Percentiles rank a stretch among this genome's conserved stretches.
Evolutionary conservation across 2,113 vertebrate species (phyloP).

Genomic region (Gallinago media): DNA sequence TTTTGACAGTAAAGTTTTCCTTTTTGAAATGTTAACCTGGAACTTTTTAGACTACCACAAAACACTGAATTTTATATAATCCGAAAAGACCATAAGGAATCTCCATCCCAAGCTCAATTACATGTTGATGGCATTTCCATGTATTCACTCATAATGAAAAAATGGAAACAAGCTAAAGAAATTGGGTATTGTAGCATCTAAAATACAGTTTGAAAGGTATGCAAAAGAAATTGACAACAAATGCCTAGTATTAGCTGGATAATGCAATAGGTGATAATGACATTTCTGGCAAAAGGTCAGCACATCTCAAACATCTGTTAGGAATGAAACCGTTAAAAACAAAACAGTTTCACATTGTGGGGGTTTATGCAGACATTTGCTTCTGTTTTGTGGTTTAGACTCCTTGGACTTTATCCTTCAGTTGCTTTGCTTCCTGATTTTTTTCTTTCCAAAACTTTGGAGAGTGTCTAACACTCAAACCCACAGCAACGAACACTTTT

Average conservation of each 20-base stretch:
- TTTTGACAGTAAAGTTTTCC: background rate
- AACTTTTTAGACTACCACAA: background rate
- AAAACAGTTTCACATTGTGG: background rate
- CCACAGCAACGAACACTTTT: background rate
- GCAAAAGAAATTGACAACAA: background rate
- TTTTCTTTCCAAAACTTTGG: background rate
- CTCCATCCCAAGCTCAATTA: background rate
- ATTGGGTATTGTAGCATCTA: background rate
- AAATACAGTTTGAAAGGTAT: background rate
- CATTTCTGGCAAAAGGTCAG: slow-evolving; percentile 38
- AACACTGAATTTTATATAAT: background rate
- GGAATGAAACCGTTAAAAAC: background rate
- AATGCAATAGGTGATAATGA: slow-evolving; percentile 21
- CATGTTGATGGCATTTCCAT: background rate
- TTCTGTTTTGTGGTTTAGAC: background rate
- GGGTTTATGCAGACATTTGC: background rate
- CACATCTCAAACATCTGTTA: slow-evolving; percentile 38
- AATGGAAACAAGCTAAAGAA: background rate
- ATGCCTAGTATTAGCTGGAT: background rate
- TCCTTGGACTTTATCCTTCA: background rate
- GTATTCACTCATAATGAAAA: background rate
- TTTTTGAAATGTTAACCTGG: background rate
- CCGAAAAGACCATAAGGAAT: background rate
- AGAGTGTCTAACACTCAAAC: background rate
- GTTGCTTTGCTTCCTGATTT: background rate